Conservation (phyloP, 2,797 vertebrate genomes). For the Melanotaenia pygmaea region DNA sequence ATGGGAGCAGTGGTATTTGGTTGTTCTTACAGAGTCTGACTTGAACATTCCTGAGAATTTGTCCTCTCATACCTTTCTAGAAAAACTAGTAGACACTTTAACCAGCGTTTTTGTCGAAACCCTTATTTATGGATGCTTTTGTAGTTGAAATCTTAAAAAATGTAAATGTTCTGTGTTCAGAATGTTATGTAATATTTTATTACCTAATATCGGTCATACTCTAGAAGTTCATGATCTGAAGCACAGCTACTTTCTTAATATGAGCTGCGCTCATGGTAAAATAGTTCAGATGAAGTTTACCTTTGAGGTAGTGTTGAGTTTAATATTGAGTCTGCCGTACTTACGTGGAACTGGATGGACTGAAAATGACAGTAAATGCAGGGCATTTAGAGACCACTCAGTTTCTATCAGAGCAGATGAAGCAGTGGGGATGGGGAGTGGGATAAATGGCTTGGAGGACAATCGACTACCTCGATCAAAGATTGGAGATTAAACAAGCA, state of each 20-base stretch:
- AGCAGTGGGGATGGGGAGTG: not conserved
- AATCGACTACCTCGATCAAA: slow-evolving; percentile 45
- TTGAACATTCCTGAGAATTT: slow-evolving; percentile 47
- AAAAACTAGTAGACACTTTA: slow-evolving; percentile 42
- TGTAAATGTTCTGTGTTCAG: slow-evolving; percentile 20
- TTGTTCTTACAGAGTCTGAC: slow-evolving; percentile 41
- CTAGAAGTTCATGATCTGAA: slow-evolving; percentile 11
- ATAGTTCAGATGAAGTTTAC: slow-evolving; percentile 34
- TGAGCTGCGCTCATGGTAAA: not conserved
- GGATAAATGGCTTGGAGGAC: slow-evolving; percentile 19
- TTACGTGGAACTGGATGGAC: slow-evolving; percentile 13
- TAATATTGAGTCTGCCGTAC: slow-evolving; percentile 24
- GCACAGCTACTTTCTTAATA: not conserved
- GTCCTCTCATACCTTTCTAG: slow-evolving; percentile 54
- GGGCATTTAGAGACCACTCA: slow-evolving; percentile 4
- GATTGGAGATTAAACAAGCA: slow-evolving; percentile 20
- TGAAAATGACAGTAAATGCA: slow-evolving; percentile 34
- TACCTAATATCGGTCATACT: slow-evolving; percentile 1
- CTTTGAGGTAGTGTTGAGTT: slow-evolving; percentile 16
- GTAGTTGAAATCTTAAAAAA: slow-evolving; percentile 14
- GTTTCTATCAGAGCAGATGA: slow-evolving; percentile 17
- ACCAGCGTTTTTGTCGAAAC: not conserved
- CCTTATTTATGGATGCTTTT: slow-evolving; percentile 7
- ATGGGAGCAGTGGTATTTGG: slow-evolving; percentile 40
- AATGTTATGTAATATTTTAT: slow-evolving; percentile 18